phyloP scores from a whole-genome alignment of 1,140 invertebrate genomes.

The Chironomus striatipennis region DNA sequence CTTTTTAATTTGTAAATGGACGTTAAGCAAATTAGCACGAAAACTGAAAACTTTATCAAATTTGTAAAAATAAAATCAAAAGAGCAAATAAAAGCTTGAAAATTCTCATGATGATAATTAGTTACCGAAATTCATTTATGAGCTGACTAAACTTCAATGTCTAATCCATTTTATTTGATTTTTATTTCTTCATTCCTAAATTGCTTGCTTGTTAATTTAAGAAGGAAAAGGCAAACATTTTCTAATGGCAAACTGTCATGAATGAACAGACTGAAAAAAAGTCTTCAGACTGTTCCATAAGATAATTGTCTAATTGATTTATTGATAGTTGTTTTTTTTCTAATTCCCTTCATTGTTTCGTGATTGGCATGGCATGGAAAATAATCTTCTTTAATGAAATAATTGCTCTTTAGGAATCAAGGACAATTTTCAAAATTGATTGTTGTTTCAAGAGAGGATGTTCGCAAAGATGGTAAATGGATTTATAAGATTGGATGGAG shows the following conservation, averaged over 20 bases:
- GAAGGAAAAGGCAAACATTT: neutral
- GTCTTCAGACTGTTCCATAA: neutral
- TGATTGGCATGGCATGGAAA: slow-evolving; percentile 6
- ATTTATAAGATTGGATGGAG: too few species aligned
- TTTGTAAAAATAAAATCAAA: neutral
- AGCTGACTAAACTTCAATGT: neutral
- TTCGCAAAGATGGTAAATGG: too few species aligned
- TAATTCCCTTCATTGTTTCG: neutral
- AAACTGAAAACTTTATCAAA: too few species aligned
- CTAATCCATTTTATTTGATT: too few species aligned
- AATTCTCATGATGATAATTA: neutral
- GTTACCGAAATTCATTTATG: neutral
- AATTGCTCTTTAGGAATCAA: slow-evolving; percentile 21
- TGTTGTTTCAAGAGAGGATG: neutral
- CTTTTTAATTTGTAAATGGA: neutral
- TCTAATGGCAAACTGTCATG: neutral
- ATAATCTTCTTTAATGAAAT: slow-evolving; percentile 20
- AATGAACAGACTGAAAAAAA: neutral
- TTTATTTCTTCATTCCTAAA: too few species aligned
- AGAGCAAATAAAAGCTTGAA: neutral
- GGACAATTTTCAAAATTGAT: slow-evolving; percentile 16
- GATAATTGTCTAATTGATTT: slow-evolving; percentile 2
- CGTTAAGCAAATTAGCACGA: neutral
- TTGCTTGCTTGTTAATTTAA: neutral
- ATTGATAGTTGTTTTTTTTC: neutral